A percentile compares a stretch with the other conserved stretches of the same genome.
phyloP scores from a whole-genome alignment of 2,797 vertebrate species.

The Pteronotus mesoamericanus region DNA sequence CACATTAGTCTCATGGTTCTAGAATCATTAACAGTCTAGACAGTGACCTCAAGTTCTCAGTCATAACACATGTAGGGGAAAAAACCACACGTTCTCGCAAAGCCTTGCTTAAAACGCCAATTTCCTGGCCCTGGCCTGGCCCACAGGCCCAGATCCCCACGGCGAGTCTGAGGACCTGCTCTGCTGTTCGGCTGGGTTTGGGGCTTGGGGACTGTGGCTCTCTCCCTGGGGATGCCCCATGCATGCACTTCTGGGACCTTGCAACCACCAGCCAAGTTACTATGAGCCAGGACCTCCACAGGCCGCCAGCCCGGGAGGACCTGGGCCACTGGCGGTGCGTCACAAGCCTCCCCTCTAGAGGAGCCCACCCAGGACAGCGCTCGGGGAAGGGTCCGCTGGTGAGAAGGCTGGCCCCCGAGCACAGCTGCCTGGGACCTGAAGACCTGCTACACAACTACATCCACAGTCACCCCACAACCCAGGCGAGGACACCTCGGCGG shows the following conservation, averaged over 20 bases:
- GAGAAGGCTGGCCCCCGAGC: background rate
- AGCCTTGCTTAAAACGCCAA: background rate
- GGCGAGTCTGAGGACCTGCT: background rate
- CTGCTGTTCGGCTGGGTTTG: background rate
- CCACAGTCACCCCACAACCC: background rate
- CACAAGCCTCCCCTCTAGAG: no score
- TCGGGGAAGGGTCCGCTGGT: background rate
- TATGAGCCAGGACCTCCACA: background rate
- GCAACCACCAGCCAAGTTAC: background rate
- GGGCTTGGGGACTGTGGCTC: background rate
- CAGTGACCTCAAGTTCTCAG: background rate
- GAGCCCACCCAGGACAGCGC: background rate
- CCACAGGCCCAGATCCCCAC: background rate
- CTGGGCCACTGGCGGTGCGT: background rate
- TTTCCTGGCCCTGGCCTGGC: background rate
- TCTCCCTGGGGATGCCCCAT: background rate
- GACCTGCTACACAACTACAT: background rate
- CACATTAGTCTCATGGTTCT: background rate
- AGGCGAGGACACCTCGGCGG: background rate
- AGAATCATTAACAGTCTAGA: background rate
- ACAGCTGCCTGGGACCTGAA: background rate
- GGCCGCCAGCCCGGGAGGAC: no score
- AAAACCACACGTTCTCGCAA: background rate
- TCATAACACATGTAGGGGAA: background rate
- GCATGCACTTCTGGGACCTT: background rate